Percentiles rank a stretch among this genome's conserved stretches.
phyloP scores from a whole-genome alignment of 2,888 invertebrate species.

The Sisyra terminalis region DNA sequence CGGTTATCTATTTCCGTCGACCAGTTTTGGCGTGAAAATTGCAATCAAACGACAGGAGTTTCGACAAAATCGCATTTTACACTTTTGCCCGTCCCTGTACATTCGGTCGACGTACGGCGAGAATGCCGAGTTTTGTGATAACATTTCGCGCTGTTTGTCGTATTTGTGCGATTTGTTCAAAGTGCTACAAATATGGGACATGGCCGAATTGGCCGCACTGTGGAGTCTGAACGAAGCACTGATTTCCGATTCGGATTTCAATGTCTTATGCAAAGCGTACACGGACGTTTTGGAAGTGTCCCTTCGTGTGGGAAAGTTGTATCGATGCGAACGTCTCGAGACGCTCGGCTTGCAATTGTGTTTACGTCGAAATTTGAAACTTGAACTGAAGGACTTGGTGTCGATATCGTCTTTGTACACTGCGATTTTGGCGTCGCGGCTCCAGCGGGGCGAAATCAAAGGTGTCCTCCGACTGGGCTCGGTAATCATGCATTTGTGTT shows the following conservation, averaged over 20 bases:
- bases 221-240: constrained; percentile 37
- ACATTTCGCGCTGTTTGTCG: constrained; percentile 27
- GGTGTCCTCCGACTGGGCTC: background rate
- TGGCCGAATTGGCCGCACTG: constrained; percentile 37
- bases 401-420: constrained; percentile 27
- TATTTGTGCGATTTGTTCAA: constrained; percentile 26
- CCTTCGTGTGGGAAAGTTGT: constrained; percentile 19
- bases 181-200: constrained; percentile 24
- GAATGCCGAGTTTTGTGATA: constrained; percentile 26
- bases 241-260: constrained; percentile 32
- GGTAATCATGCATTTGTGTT: background rate
- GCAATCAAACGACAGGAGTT: constrained; percentile 18
- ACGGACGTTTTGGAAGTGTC: constrained; percentile 30
- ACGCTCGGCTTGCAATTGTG: constrained; percentile 26
- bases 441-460: too few relatives aligned
- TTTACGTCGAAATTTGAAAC: constrained; percentile 19
- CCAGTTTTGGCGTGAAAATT: constrained; percentile 16
- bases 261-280: constrained; percentile 34
- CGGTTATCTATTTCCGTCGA: constrained; percentile 26
- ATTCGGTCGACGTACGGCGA: constrained; percentile 19
- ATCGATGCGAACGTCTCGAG: constrained; percentile 22
- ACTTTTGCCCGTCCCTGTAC: constrained; percentile 17
- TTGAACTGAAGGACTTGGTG: constrained; percentile 29
- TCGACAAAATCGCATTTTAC: constrained; percentile 21
- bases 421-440: constrained; percentile 20